phyloP scores from a whole-genome alignment of 1,140 invertebrate genomes.

The Adoxophyes honmai region DNA sequence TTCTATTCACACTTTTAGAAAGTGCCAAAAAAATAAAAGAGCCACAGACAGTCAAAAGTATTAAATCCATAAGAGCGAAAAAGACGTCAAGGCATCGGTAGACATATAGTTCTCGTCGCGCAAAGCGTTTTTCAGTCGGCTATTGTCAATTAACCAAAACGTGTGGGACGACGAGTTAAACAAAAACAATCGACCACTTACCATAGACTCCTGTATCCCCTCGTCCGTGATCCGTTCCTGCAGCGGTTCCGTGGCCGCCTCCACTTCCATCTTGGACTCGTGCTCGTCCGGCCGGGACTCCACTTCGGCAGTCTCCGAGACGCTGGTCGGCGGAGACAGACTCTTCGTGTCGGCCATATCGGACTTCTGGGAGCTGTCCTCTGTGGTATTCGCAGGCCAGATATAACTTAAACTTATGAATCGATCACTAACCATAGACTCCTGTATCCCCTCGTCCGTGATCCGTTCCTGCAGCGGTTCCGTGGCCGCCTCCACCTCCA shows the following conservation, averaged over 20 bases:
- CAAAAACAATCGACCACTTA: no score
- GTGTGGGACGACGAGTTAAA: no score
- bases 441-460: neutral
- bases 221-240: conserved; percentile 26
- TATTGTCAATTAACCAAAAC: no score
- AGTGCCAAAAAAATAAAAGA: no score
- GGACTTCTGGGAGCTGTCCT: conserved; percentile 65
- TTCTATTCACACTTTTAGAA: no score
- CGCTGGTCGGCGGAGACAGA: conserved; percentile 49
- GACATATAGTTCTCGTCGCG: no score
- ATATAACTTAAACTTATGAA: no score
- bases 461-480: neutral
- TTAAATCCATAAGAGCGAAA: no score
- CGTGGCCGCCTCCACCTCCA: conserved; percentile 18
- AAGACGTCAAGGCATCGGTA: no score
- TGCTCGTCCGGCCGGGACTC: neutral
- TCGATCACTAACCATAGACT: neutral
- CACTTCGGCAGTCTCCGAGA: conserved; percentile 32
- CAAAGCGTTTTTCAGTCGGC: no score
- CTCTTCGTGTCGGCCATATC: conserved; percentile 59
- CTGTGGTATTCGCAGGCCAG: conserved; percentile 47
- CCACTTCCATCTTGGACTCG: conserved; percentile 40
- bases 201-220: conserved; percentile 22
- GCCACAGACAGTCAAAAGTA: no score
- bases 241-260: neutral